Evolutionary conservation across 2,888 invertebrate species (phyloP).

Genomic region (Drosophila borealis): DNA sequence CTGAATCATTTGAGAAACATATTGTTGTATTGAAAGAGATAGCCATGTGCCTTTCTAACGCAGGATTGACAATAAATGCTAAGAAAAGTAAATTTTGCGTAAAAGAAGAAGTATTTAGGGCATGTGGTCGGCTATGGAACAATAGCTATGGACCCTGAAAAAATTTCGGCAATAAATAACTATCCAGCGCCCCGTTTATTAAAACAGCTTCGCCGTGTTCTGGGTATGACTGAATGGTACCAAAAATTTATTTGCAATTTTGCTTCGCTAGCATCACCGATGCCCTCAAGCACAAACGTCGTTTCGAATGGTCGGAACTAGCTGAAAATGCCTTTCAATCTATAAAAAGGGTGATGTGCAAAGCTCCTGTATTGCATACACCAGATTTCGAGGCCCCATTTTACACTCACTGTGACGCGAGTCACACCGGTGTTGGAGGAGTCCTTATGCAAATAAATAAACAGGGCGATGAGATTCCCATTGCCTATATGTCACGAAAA

Average conservation of each 20-base stretch:
- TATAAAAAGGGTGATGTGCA: constrained; percentile 1
- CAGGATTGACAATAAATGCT: too few relatives aligned
- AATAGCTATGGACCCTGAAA: constrained; percentile 18
- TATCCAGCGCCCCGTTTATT: constrained; percentile 1
- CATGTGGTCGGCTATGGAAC: constrained; percentile 18
- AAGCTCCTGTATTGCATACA: constrained; percentile 10
- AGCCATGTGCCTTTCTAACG: too few relatives aligned
- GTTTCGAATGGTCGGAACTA: constrained; percentile 7
- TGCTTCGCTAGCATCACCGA: constrained; percentile 5
- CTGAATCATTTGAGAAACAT: too few relatives aligned
- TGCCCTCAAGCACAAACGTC: not conserved
- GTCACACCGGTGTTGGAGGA: constrained; percentile 14
- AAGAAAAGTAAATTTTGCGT: not conserved
- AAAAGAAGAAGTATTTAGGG: constrained; percentile 16
- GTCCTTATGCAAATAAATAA: constrained; percentile 14
- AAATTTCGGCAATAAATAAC: constrained; percentile 8
- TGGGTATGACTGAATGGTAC: constrained; percentile 4
- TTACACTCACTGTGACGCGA: constrained; percentile 32
- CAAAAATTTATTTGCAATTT: not conserved
- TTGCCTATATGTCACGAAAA: constrained; percentile 29
- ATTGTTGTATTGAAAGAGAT: too few relatives aligned
- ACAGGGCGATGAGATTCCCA: not conserved
- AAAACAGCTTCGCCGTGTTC: not conserved
- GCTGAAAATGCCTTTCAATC: constrained; percentile 10
- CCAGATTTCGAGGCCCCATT: constrained; percentile 1